phyloP scores from a whole-genome alignment of 2,888 invertebrate species.

The Phortica magna region DNA sequence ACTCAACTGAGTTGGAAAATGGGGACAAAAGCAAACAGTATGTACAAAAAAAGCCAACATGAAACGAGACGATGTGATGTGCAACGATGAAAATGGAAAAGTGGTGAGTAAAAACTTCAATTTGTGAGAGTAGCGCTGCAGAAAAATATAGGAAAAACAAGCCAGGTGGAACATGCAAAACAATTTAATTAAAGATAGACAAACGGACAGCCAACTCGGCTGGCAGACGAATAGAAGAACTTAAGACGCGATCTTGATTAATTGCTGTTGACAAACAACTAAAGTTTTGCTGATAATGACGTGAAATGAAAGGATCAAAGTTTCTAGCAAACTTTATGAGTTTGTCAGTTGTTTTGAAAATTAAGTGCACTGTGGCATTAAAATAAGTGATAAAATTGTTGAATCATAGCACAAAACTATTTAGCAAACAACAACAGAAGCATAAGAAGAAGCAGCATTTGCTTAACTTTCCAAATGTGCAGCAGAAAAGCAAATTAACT shows the following conservation, averaged over 20 bases:
- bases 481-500: too few species aligned
- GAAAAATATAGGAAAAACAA: neutral
- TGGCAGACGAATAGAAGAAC: slow-evolving; percentile 3
- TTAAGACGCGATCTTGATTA: slow-evolving; percentile 57
- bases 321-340: too few species aligned
- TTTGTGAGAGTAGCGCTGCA: slow-evolving; percentile 68
- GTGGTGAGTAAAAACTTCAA: slow-evolving; percentile 59
- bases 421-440: too few species aligned
- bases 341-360: too few species aligned
- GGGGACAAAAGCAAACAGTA: slow-evolving; percentile 8
- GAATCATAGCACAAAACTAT: too few species aligned
- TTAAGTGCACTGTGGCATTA: too few species aligned
- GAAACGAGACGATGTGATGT: slow-evolving; percentile 33
- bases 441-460: too few species aligned
- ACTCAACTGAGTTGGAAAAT: neutral
- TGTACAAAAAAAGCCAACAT: slow-evolving; percentile 34
- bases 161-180: slow-evolving; percentile 18
- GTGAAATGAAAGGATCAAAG: neutral
- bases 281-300: neutral
- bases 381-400: too few species aligned
- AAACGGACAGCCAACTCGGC: neutral
- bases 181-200: slow-evolving; percentile 11
- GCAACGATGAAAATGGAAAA: slow-evolving; percentile 36
- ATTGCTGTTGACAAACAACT: slow-evolving; percentile 52
- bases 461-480: too few species aligned